Evolutionary conservation across 2,888 invertebrate species (phyloP), one percentile per base, ranked within the genome.

Genomic region (Polyommatus icarus): DNA sequence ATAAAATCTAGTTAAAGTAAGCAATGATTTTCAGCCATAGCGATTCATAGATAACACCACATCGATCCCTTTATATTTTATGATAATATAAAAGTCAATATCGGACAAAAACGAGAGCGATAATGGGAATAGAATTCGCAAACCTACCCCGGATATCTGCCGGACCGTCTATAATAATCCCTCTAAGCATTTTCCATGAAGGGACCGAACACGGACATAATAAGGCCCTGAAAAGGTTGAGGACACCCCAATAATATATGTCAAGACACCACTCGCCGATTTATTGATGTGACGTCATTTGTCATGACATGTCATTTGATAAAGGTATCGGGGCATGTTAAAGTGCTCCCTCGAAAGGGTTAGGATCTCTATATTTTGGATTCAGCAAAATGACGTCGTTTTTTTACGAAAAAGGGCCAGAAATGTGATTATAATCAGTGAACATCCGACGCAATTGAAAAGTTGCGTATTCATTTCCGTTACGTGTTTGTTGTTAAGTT

Each of bases 211-310:
- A 24, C 46, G 10, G 24, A 61, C 24, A 61, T 61, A 61, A 61
- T 61, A 61, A 61, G 61, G 24, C 12, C 61, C 24, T 24, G 61
- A 61, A 61, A 61, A 61, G 61, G 12, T 61, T 61, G 61, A 61
- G 61, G 24, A 61, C 24, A 61, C n/a, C 61, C 24, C 24, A 61
- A 61, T 59, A 59, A 59, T 59, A n/a, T 57, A 57, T 61, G 61
- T 61, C 61, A 61, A 61, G 61, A 61, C 24, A 24, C 61, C 61
- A 61, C 61, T 29, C 10, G 61, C 24, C 61, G 61, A 24, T 61
- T 61, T 61, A 61, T 61, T 61, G 59, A 59, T 59, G 24, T 29
- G 61, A 61, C 61, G 61, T 61, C 61, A 61, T 61, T 61, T 61
- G 12, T 61, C 24, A 12, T 61, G 24, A 61, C 61, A 24, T 24